Conservation (phyloP, 2,113 vertebrate genomes). For the Oryctolagus cuniculus region mOryCun1.1 NC_091432.1:232509001-232509500, state of each 20-base stretch:
- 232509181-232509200: rapidly evolving
- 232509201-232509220: rapidly evolving
- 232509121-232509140: rapidly evolving
- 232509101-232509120: neutral
- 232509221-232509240: rapidly evolving
- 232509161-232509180: rapidly evolving
- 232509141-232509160: rapidly evolving
- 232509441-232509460: neutral
- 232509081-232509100: neutral
- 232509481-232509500: neutral
- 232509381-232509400: rapidly evolving
- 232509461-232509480: neutral
- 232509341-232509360: neutral
- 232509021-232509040: neutral
- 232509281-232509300: rapidly evolving
- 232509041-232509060: rapidly evolving
- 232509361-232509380: neutral
- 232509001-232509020: neutral
- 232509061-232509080: neutral
- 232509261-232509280: neutral
- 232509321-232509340: neutral
- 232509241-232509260: rapidly evolving
- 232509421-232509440: neutral
- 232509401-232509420: neutral
- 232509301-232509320: neutral